Conservation (phyloP, 2,888 invertebrate species). For the Diarsia rubi region DNA sequence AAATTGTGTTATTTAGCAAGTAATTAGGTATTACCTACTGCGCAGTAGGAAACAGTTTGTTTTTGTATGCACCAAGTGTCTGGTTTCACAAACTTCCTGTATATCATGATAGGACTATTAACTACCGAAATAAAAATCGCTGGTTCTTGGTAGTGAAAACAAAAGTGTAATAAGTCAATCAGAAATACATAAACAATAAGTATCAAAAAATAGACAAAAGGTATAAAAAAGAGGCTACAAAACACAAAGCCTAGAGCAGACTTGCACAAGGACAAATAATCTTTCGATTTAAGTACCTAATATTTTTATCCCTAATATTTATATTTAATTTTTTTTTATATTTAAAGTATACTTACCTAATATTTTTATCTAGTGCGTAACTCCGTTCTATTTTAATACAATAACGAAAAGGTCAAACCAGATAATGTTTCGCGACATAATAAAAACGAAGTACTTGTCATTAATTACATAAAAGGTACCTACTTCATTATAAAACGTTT, state of each 20-base stretch:
- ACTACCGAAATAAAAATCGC: too few species aligned
- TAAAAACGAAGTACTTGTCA: conserved; percentile 5
- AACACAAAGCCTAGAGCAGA: too few species aligned
- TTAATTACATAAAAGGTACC: conserved; percentile 24
- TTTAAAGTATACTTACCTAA: too few species aligned
- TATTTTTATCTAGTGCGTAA: conserved; percentile 25
- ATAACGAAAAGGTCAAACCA: conserved; percentile 19
- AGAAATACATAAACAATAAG: too few species aligned
- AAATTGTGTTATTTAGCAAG: background rate
- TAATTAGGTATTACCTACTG: background rate
- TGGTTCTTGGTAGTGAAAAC: too few species aligned
- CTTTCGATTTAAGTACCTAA: too few species aligned
- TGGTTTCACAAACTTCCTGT: conserved; percentile 5
- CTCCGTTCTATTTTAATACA: conserved; percentile 16
- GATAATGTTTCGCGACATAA: conserved; percentile 2
- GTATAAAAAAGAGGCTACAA: too few species aligned
- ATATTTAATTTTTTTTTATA: too few species aligned
- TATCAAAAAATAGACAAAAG: too few species aligned
- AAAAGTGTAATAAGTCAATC: too few species aligned
- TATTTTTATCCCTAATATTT: too few species aligned
- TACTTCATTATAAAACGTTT: conserved; percentile 16
- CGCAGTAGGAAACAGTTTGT: background rate
- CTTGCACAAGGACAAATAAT: too few species aligned
- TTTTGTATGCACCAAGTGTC: background rate
- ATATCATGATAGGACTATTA: background rate